These are phyloP conservation scores for Papilio polytes DNA, from an alignment of 1,140 invertebrate species.

Conservation along the genomic window DNA sequence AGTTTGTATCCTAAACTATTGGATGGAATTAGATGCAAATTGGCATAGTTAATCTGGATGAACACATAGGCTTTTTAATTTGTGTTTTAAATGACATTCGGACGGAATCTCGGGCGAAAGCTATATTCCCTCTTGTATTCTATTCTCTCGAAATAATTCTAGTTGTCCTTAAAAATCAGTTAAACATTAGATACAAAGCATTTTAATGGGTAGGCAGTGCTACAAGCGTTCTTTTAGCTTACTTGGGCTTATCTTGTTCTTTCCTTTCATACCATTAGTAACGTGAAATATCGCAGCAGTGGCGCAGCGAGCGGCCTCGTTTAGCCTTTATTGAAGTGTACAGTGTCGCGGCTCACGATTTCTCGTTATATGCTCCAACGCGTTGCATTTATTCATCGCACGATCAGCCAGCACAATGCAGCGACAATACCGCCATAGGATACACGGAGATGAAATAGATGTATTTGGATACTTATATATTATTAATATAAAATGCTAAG, in stretches of 20 bases:
- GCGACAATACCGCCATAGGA: neutral
- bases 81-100: too few relatives aligned
- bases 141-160: too few relatives aligned
- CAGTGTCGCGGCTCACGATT: neutral
- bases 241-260: neutral
- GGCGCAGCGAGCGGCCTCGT: neutral
- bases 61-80: too few relatives aligned
- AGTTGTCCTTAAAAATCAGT: too few relatives aligned
- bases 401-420: neutral
- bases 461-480: neutral
- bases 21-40: too few relatives aligned
- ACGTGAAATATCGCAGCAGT: neutral
- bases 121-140: too few relatives aligned
- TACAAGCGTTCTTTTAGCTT: neutral
- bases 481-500: too few relatives aligned
- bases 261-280: neutral
- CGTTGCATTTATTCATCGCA: slow-evolving; percentile 25
- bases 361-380: slow-evolving; percentile 21
- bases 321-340: slow-evolving; percentile 14
- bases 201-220: too few relatives aligned
- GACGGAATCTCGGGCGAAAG: too few relatives aligned
- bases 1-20: too few relatives aligned
- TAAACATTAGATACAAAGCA: too few relatives aligned
- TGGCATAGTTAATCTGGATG: too few relatives aligned
- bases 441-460: neutral